Conservation (phyloP, 2,113 vertebrate genomes). For the Ursus arctos region DNA sequence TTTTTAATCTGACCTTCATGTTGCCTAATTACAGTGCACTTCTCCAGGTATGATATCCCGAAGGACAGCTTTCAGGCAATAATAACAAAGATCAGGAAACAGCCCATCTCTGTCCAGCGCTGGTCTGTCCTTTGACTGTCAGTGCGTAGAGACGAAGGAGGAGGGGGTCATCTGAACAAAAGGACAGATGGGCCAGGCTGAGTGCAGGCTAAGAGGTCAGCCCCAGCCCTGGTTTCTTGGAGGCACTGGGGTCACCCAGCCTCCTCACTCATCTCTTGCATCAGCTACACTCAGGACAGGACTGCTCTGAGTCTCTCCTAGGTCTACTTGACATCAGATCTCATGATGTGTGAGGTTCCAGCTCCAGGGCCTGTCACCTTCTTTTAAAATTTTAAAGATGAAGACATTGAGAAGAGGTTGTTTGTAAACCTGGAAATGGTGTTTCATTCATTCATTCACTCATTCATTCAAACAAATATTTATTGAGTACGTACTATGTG, state of each 20-base stretch:
- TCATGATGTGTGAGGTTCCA: neutral
- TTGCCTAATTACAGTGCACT: neutral
- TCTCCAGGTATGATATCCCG: neutral
- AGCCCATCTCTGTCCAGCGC: neutral
- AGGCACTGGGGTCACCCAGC: neutral
- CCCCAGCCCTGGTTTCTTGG: neutral
- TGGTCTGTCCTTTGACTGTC: neutral
- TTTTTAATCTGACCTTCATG: neutral
- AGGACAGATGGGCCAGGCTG: neutral
- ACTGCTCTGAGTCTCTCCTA: neutral
- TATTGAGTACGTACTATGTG: neutral
- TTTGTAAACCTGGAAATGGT: neutral
- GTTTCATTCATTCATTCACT: neutral
- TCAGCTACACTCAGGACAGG: neutral
- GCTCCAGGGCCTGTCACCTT: neutral
- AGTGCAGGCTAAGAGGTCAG: neutral
- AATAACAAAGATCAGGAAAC: neutral
- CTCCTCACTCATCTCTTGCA: neutral
- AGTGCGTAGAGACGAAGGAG: neutral
- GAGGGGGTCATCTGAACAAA: neutral
- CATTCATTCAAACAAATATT: neutral
- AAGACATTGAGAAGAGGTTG: neutral
- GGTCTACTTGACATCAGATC: neutral
- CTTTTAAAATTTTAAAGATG: constrained; percentile 39
- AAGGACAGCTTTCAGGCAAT: neutral